Conservation (phyloP, 2,113 vertebrate species). For the Grallaria varia region DNA sequence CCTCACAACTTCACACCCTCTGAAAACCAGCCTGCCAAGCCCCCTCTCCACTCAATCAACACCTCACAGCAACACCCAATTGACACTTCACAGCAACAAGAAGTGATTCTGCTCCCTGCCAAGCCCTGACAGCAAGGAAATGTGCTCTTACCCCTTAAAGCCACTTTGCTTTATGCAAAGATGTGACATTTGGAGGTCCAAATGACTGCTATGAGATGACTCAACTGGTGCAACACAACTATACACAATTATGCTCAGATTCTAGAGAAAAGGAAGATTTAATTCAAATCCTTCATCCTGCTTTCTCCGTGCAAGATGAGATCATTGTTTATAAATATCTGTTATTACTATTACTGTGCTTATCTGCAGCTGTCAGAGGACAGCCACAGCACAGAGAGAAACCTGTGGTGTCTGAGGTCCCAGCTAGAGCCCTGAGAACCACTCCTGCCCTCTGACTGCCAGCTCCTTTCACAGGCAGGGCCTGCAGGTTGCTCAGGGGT, state of each 20-base stretch:
- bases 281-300: background rate
- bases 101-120: background rate
- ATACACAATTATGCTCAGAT: background rate
- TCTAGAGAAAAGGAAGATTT: background rate
- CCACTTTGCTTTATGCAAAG: background rate
- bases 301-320: background rate
- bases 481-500: background rate
- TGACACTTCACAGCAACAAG: background rate
- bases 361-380: background rate
- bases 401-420: background rate
- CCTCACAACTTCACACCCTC: background rate
- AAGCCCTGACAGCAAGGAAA: background rate
- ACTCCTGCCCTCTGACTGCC: rapidly evolving
- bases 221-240: background rate
- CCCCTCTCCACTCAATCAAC: background rate
- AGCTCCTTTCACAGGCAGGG: background rate
- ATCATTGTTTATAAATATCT: background rate
- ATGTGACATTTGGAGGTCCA: background rate
- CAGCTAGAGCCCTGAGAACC: background rate
- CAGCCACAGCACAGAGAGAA: background rate
- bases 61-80: background rate
- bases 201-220: background rate
- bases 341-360: background rate
- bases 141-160: background rate
- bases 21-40: background rate